Base-by-base conservation (phyloP, 2,888 invertebrate genomes). In the Halictus ligatus region DNA sequence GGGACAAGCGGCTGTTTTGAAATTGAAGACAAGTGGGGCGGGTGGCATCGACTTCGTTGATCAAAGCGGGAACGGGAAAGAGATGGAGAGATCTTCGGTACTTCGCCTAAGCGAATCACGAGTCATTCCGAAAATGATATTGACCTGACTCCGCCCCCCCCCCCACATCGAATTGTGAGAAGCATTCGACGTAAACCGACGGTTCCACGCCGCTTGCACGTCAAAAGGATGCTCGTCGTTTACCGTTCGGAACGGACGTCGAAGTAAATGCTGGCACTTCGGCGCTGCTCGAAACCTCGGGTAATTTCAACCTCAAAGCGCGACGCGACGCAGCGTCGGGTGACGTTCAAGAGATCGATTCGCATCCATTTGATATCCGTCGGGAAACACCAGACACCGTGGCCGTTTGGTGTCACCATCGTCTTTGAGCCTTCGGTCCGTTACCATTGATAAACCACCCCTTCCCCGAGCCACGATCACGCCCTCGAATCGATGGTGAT, bases 221-320 rank as follows among this genome's bases (percentile, higher is more conserved):
- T 78, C 84, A 84, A 84, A 84, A 78, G 84, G 84, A 72, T 75
- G 50, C 84, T 84, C 75, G 75, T 69, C 74, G 84, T 84, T 84
- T 75, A 50, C 84, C 74, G 40, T 25, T 13, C 67, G 60, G 64
- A 69, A 80, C 74, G 74, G 69, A 69, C 83, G 81, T 46, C 75
- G 72, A 43, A 50, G 50, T 60, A 78, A 82, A 83, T 50, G 83
- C 74, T 67, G 40, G 67, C 69, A 78, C 64, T 84, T 78, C 71
- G 60, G 13, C 58, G 58, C n/a, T 69, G 78, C 84, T 72, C 71
- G 84, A 78, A 84, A 84, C 75, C 50, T 78, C n/a, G 60, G 75
- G 43, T 84, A 84, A 84, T 84, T 84, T 84, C 84, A 75, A 78
- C 84, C 60, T 84, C 84, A 84, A 84, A 84, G 84, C 78, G 75